Percentiles rank a stretch among this genome's conserved stretches.
phyloP scores from a whole-genome alignment of 1,140 invertebrate genomes.

The Nephotettix cincticeps region DNA sequence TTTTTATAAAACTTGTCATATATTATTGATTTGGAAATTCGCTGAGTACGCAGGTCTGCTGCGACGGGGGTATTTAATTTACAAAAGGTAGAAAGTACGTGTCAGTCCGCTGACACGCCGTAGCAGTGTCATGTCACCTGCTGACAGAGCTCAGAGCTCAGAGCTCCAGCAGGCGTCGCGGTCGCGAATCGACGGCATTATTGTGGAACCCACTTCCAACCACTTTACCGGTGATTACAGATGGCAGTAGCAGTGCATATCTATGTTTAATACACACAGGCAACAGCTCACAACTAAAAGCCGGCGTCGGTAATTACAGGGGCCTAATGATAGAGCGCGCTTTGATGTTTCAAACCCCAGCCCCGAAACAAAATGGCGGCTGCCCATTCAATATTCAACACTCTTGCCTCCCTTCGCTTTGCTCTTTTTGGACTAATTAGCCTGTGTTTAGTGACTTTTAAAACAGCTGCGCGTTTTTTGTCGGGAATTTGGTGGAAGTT shows the following conservation, averaged over 20 bases:
- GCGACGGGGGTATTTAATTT: too few relatives aligned
- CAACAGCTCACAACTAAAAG: constrained; percentile 11
- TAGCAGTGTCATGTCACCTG: too few relatives aligned
- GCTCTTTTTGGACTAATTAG: constrained; percentile 6
- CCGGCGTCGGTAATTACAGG: constrained; percentile 11
- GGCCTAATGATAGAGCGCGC: constrained; percentile 15
- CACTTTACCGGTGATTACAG: neutral
- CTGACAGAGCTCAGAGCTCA: too few relatives aligned
- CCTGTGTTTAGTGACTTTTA: constrained; percentile 18
- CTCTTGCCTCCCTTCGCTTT: neutral
- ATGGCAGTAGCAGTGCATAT: neutral
- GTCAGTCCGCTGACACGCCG: too few relatives aligned
- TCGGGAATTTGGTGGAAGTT: too few relatives aligned
- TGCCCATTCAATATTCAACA: constrained; percentile 13
- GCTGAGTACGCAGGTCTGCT: too few relatives aligned
- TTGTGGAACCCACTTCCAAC: too few relatives aligned
- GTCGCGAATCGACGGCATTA: too few relatives aligned
- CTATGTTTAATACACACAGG: constrained; percentile 21
- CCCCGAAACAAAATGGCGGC: constrained; percentile 16
- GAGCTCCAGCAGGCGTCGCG: too few relatives aligned
- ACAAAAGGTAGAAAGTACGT: too few relatives aligned
- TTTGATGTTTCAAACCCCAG: constrained; percentile 19
- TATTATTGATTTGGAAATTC: too few relatives aligned
- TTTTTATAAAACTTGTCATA: too few relatives aligned
- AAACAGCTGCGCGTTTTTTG: neutral